Percentiles rank a stretch among this genome's conserved stretches.
phyloP scores from a whole-genome alignment of 2,113 vertebrate genomes.

The Hyla sarda region DNA sequence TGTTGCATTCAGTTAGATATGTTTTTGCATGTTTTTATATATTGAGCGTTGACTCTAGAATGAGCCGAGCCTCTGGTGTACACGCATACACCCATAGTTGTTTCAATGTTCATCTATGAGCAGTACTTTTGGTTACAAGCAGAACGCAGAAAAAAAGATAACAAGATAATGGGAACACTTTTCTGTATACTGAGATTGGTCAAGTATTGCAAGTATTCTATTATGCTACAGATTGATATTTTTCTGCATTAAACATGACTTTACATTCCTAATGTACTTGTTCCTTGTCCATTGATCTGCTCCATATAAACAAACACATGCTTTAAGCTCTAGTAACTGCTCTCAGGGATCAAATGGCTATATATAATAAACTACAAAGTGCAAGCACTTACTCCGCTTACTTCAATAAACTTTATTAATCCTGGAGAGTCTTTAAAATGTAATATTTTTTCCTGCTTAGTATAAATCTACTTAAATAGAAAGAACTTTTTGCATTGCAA shows the following conservation, averaged over 20 bases:
- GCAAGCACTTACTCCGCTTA: background rate
- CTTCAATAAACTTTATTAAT: slow-evolving; percentile 3
- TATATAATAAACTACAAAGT: background rate
- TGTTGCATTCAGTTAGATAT: too few species aligned
- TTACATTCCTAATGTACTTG: background rate
- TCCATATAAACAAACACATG: background rate
- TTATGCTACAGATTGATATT: background rate
- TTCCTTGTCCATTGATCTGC: background rate
- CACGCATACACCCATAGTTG: too few species aligned
- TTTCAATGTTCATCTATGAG: too few species aligned
- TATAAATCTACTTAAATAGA: background rate
- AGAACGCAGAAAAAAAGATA: background rate
- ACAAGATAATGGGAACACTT: background rate
- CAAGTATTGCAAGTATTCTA: background rate
- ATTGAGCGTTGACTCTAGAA: too few species aligned
- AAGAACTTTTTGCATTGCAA: background rate
- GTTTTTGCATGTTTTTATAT: too few species aligned
- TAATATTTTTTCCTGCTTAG: background rate
- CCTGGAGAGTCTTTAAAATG: background rate
- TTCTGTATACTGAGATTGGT: background rate
- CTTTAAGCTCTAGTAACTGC: background rate
- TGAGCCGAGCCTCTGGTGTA: too few species aligned
- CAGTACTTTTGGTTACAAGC: too few species aligned
- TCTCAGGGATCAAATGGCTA: background rate
- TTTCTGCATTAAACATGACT: background rate